These are phyloP conservation scores for Cyrtorhinus lividipennis DNA, from an alignment of 1,140 invertebrate genomes.

Conservation along the genomic window DNA sequence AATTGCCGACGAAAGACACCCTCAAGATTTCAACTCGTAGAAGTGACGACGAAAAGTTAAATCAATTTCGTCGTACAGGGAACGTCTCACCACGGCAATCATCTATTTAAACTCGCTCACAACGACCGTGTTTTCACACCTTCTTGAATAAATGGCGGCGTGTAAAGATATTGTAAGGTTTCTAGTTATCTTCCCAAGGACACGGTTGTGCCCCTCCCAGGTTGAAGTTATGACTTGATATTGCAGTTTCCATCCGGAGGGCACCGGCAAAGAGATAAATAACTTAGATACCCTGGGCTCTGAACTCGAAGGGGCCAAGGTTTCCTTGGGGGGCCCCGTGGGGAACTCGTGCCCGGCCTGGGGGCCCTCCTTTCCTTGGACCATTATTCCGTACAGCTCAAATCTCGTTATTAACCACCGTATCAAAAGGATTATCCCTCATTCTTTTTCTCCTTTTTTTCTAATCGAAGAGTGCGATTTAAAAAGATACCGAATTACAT, in stretches of 20 bases:
- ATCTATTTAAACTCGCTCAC: not conserved
- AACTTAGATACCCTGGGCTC: conserved; percentile 1
- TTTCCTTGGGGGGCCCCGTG: not conserved
- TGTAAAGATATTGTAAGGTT: not conserved
- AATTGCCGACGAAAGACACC: too few species aligned
- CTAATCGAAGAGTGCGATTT: not conserved
- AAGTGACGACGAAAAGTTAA: too few species aligned
- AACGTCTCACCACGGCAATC: not conserved
- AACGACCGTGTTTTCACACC: not conserved
- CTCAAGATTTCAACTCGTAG: too few species aligned
- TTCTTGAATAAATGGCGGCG: not conserved
- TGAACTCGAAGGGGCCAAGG: conserved; percentile 1
- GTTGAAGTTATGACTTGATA: not conserved
- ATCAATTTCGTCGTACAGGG: too few species aligned
- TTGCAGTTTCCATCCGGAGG: not conserved
- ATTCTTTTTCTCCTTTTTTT: not conserved
- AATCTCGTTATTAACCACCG: conserved; percentile 1
- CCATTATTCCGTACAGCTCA: not conserved
- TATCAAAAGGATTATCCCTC: not conserved
- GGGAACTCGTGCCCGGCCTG: not conserved
- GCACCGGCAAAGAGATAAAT: not conserved
- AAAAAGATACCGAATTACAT: too few species aligned
- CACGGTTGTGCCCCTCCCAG: not conserved
- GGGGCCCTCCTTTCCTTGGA: conserved; percentile 2
- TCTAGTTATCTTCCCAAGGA: conserved; percentile 2